Base-by-base conservation (phyloP, 2,888 invertebrate species). In the Lasiommata megera region DNA sequence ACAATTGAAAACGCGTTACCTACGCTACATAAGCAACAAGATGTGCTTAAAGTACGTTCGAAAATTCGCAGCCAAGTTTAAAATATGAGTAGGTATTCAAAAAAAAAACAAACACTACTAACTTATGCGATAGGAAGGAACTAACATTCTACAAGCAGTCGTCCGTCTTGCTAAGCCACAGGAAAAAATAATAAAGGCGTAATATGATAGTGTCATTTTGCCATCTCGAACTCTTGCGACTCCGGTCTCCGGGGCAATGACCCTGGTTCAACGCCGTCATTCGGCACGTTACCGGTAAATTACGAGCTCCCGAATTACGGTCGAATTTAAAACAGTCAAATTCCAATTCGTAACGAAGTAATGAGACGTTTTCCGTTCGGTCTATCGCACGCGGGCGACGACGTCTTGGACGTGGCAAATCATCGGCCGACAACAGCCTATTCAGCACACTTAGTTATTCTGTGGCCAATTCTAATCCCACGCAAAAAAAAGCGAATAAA, bases 161-260 rank as follows among this genome's bases (percentile, higher is more conserved):
- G 51, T 40, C 38, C 74, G 77, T 80, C 79, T 69, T 69, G 68
- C 60, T 66, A 72, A 69, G 65, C 69, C 71, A 70, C 72, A 66
- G 74, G 81, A 76, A 82, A 85, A 86, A 85, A 86, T 69, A 80
- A 84, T 87, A 76, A 88, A 86, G 77, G 80, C 77, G 87, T 80
- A 84, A 88, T 76, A 78, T 80, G 85, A 88, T 77, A 86, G 79
- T 74, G 76, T 69, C 73, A 71, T 72, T 75, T 80, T 71, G 74
- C 68, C 73, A 69, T 73, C 77, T 77, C 73, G 72, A 72, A 70
- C 46, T 70, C 74, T 56, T 62, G 63, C 61, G 62, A 62, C 59
- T 54, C 56, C 54, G 56, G 61, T 63, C 56, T 53, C 16, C 48
- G 58, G 71, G 64, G 58, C 70, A 71, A 68, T 55, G 69, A 67